A percentile compares a stretch with the other conserved stretches of the same genome.
Evolutionary conservation across 2,888 invertebrate genomes (phyloP).

Genomic region (Synanthedon vespiformis): DNA sequence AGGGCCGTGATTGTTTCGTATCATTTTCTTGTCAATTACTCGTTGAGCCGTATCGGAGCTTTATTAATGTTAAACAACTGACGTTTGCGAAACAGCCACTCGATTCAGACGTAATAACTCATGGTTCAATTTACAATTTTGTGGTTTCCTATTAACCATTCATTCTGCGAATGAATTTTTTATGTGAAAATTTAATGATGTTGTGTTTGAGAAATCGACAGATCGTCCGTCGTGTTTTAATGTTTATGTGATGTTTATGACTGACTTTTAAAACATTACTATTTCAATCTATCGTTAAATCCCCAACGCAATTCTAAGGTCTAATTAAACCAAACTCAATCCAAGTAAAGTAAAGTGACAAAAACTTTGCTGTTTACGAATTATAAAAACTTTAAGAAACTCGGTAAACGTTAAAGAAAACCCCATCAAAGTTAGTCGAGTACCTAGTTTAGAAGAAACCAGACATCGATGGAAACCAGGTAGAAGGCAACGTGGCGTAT

Average conservation of each 20-base stretch:
- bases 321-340: too few relatives aligned
- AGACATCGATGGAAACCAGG: too few relatives aligned
- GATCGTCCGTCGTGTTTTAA: neutral
- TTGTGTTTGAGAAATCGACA: neutral
- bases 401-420: too few relatives aligned
- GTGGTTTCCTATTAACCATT: neutral
- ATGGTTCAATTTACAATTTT: neutral
- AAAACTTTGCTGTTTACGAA: too few relatives aligned
- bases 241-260: neutral
- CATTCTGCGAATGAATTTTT: neutral
- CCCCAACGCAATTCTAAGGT: too few relatives aligned
- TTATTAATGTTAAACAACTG: conserved; percentile 9
- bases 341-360: too few relatives aligned
- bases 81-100: conserved; percentile 6
- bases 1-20: conserved; percentile 16
- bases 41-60: conserved; percentile 7
- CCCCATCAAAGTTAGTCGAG: neutral
- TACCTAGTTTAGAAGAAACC: too few relatives aligned
- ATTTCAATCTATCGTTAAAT: neutral
- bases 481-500: too few relatives aligned
- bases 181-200: neutral
- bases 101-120: neutral
- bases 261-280: neutral
- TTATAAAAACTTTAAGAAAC: too few relatives aligned
- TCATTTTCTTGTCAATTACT: conserved; percentile 22